Evolutionary conservation across 2,113 vertebrate genomes (phyloP).

Genomic region (Tautogolabrus adspersus): DNA sequence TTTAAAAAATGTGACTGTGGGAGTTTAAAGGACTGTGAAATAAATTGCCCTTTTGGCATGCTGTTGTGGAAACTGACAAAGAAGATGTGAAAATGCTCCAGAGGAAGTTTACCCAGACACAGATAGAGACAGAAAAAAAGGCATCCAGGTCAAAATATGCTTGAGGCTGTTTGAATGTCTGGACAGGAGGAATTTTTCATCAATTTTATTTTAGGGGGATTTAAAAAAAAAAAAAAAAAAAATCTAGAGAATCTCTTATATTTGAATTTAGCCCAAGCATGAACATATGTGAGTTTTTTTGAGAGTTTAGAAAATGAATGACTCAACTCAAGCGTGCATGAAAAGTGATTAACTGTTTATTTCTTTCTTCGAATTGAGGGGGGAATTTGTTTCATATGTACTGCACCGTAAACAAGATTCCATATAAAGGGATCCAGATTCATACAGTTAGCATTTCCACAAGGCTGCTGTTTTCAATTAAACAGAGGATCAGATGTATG

Average conservation of each 20-base stretch:
- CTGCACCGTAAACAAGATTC: not conserved
- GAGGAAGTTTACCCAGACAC: conserved; percentile 57
- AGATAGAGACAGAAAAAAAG: conserved; percentile 5
- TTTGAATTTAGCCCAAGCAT: too few species aligned
- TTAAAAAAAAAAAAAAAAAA: not conserved
- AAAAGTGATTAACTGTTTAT: conserved; percentile 6
- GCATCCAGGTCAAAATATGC: conserved; percentile 15
- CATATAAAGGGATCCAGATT: conserved; percentile 26
- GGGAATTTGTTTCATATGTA: not conserved
- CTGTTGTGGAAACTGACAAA: conserved; percentile 36
- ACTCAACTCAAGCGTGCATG: not conserved
- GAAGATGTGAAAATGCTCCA: conserved; percentile 63
- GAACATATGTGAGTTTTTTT: not conserved
- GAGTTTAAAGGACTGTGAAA: conserved; percentile 15
- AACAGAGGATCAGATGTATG: not conserved
- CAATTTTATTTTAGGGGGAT: conserved; percentile 1
- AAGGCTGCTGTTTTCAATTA: conserved; percentile 5
- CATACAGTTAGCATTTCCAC: not conserved
- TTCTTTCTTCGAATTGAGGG: not conserved
- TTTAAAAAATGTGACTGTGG: conserved; percentile 3
- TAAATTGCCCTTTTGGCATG: not conserved
- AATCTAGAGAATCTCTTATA: not conserved
- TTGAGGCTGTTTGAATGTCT: not conserved
- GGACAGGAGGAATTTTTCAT: conserved; percentile 4
- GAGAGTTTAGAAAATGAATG: conserved; percentile 1